Evolutionary conservation across 2,797 vertebrate species (phyloP), one percentile per base, ranked within the genome.

Genomic region (Dryobates pubescens): DNA sequence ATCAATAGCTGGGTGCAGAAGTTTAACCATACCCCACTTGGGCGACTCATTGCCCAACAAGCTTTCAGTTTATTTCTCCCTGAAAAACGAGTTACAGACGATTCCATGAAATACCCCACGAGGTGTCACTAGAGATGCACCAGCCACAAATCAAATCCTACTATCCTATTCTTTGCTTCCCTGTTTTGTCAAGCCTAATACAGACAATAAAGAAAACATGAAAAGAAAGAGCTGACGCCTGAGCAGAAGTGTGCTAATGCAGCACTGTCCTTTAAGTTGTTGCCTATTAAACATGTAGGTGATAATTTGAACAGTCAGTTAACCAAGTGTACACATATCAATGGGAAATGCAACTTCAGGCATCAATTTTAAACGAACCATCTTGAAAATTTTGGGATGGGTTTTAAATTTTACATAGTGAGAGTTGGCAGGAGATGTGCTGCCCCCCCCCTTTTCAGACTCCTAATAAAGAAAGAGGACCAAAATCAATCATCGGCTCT

Each of bases 111-210:
- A 43, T 17, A 41, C 38, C 13, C 92, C 92, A 96, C 92, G 84
- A 86, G 94, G 53, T 92, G 90, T 89, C 96, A 82, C 75, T 82
- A 89, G 84, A 92, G 91, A 61, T 17, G 17, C 93, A 87, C 18
- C 62, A 72, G 38, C 45, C 56, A 77, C 73, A 90, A 90, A 89
- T 2, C 6, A 90, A 90, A 89, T 2, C 5, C 11, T 69, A 15
- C 30, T 30, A 26, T 34, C 12, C 29, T 3, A 3, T 13, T 5
- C 30, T 65, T 24, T 12, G 45, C 26, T 77, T 38, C 26, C 19
- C 23, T 17, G 47, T 74, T 32, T 54, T 22, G 26, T 4, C 15
- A 56, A 77, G 26, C 6, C 6, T 0, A 6, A 14, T 54, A 54
- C 4, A 7, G 19, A 18, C 16, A 70, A 34, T 10, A 74, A 24